Base-by-base conservation (phyloP, 2,113 vertebrate genomes). In the Eublepharis macularius region DNA sequence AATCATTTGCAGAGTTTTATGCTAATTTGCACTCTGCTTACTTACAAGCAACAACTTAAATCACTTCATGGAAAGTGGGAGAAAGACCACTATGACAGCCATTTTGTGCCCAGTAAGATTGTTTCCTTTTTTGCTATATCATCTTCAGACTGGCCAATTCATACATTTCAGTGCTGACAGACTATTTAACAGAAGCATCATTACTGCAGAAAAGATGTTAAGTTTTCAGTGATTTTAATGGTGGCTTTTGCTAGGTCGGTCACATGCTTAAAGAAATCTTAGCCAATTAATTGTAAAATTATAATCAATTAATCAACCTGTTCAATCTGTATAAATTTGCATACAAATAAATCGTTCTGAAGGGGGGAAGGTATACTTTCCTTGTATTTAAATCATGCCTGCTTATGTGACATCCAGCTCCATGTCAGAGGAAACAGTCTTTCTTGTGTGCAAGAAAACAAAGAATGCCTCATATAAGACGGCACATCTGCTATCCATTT, bases 261-360 rank as follows among this genome's bases (percentile, higher is more conserved):
- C 47, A 70, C 66, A 34, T 82, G 36, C 29, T 82, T 72, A 81
- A 69, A 69, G 60, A 82, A 70, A 72, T 82, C 66, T 54, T 54
- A 24, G 65, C 34, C 39, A 34, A 82, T 57, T 82, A 19, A 82
- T 39, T 49, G 39, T 72, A 82, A 17, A 54, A 82, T 69, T 45
- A 45, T 65, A 45, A 80, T 45, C 12, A 65, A 76, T 76, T 76
- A 70, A 70, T 70, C 34, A 36, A 70, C 21, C 36, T 54, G 60
- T 63, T 63, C 26, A 45, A 74, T 74, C 54, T 45, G 39, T 29
- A 80, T 80, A 63, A 65, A 65, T 63, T 43, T 65, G 39, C 51
- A 65, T 80, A 65, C 29, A 60, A 80, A 80, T n/a, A 80, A 80
- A 80, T 45, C 19, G 57, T 32, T 32, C 39, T 6, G 34, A 45